phyloP scores from a whole-genome alignment of 1,140 invertebrate species.

The Papilio polytes region DNA sequence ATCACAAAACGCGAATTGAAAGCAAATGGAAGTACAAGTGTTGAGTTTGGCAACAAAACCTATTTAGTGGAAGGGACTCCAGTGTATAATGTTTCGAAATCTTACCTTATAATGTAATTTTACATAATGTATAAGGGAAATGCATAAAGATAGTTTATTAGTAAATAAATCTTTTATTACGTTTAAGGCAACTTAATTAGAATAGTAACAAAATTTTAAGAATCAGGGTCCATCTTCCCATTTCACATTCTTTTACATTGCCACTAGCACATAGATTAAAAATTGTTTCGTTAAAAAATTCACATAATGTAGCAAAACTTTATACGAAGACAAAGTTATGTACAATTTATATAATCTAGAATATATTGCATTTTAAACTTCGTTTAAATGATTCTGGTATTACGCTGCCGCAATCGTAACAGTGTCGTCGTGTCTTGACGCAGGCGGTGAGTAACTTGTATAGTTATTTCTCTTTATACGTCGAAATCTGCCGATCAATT shows the following conservation, averaged over 20 bases:
- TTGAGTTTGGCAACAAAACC: not conserved
- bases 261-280: too few species aligned
- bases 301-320: not conserved
- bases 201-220: not conserved
- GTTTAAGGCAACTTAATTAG: constrained; percentile 4
- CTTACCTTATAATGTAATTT: constrained; percentile 12
- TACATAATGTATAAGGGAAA: constrained; percentile 8
- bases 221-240: not conserved
- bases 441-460: constrained; percentile 55
- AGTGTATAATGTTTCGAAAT: not conserved
- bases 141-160: not conserved
- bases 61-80: not conserved
- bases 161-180: constrained; percentile 4
- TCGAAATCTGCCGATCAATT: constrained; percentile 68
- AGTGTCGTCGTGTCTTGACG: constrained; percentile 56
- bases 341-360: not conserved
- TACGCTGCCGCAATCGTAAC: constrained; percentile 26
- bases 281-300: not conserved
- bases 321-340: not conserved
- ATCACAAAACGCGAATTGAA: constrained; percentile 14
- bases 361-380: not conserved
- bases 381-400: constrained; percentile 6
- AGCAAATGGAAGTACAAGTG: not conserved
- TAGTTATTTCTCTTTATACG: constrained; percentile 63
- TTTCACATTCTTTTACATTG: not conserved